phyloP scores from a whole-genome alignment of 1,140 invertebrate species.

The Drosophila ficusphila region DNA sequence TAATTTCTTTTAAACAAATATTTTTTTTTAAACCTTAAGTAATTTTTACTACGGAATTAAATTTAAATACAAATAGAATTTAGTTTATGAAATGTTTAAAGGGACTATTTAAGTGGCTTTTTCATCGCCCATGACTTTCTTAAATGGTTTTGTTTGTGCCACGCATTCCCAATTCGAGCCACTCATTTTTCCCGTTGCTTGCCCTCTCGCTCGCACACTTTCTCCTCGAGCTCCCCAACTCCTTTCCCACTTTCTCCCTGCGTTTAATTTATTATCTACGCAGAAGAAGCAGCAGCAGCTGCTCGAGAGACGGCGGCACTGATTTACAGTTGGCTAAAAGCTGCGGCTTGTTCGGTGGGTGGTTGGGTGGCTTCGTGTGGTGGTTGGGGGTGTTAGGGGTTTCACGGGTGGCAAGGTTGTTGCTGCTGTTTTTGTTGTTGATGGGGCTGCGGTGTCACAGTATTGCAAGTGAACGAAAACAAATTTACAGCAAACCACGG shows the following conservation, averaged over 20 bases:
- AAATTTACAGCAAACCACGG: slow-evolving; percentile 81
- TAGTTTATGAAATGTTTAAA: no score
- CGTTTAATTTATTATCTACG: slow-evolving; percentile 81
- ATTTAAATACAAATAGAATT: no score
- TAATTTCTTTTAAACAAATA: no score
- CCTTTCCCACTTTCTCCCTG: slow-evolving; percentile 45
- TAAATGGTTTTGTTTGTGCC: slow-evolving; percentile 21
- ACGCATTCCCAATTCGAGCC: slow-evolving; percentile 27
- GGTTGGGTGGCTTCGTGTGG: background rate
- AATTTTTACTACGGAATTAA: no score
- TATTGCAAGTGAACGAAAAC: slow-evolving; percentile 80
- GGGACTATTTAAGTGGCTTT: background rate
- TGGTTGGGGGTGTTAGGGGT: background rate
- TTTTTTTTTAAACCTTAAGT: no score
- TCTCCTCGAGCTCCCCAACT: background rate
- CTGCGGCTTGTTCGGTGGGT: slow-evolving; percentile 41
- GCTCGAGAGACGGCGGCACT: slow-evolving; percentile 69
- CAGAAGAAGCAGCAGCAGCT: slow-evolving; percentile 49
- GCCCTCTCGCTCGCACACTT: background rate
- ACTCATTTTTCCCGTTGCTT: slow-evolving; percentile 3
- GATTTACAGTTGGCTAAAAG: slow-evolving; percentile 69
- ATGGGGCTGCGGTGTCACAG: slow-evolving; percentile 66
- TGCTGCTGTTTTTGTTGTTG: slow-evolving; percentile 20
- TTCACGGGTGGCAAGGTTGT: background rate
- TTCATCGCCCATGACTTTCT: background rate